phyloP scores from a whole-genome alignment of 2,113 vertebrate genomes.

The Bubo scandiacus region DNA sequence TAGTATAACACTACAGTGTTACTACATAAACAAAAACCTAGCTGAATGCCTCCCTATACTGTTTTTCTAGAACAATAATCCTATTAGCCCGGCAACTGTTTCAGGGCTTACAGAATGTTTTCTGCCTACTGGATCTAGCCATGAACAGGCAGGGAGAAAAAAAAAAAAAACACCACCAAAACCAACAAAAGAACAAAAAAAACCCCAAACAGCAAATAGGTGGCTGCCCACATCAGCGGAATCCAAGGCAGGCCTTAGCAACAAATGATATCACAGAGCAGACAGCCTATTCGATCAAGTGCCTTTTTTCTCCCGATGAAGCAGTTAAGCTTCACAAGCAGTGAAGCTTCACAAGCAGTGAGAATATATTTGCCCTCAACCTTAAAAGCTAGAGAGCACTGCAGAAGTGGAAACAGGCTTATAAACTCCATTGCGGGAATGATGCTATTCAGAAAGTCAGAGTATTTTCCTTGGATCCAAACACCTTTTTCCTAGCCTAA shows the following conservation, averaged over 20 bases:
- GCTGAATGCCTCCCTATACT: neutral
- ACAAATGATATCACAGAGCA: neutral
- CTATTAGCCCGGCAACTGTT: neutral
- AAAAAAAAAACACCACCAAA: too few relatives aligned
- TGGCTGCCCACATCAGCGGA: neutral
- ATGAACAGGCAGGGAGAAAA: fast-evolving
- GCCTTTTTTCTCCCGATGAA: neutral
- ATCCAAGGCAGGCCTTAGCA: constrained; percentile 21
- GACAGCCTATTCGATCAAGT: neutral
- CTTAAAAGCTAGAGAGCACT: neutral
- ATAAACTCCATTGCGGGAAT: neutral
- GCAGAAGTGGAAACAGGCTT: neutral
- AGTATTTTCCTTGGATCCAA: neutral
- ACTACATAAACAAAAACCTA: neutral
- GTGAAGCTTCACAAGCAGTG: neutral
- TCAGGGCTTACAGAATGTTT: neutral
- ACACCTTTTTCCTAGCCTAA: neutral
- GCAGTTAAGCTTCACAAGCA: neutral
- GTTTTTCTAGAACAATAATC: neutral
- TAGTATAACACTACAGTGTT: neutral
- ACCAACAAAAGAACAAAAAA: too few relatives aligned
- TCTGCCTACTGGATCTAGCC: neutral
- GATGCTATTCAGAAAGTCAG: neutral
- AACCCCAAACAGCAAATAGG: neutral
- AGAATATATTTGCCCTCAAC: neutral